Evolutionary conservation across 2,888 invertebrate species (phyloP).

Genomic region (Strigamia transsilvanica): DNA sequence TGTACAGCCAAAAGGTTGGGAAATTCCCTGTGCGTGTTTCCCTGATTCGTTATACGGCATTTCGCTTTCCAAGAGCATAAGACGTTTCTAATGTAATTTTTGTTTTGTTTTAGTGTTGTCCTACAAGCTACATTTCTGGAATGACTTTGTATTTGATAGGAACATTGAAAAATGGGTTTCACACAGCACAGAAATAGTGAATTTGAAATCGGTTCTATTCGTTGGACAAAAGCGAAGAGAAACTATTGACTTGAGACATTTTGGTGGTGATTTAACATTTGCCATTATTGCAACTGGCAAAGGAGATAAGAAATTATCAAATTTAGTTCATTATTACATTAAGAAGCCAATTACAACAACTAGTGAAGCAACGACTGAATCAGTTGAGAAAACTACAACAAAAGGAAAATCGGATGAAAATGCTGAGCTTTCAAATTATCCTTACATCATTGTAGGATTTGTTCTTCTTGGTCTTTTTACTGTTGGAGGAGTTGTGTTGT

Average conservation of each 20-base stretch:
- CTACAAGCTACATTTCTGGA: not conserved
- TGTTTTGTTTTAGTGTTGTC: not conserved
- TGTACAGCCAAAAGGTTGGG: too few relatives aligned
- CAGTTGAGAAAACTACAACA: not conserved
- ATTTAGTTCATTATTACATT: not conserved
- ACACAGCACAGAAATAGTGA: not conserved
- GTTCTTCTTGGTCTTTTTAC: not conserved
- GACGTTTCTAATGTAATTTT: too few relatives aligned
- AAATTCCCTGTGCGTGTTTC: too few relatives aligned
- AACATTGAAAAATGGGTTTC: not conserved
- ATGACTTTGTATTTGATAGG: not conserved
- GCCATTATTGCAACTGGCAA: not conserved
- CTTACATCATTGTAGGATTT: not conserved
- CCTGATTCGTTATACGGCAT: too few relatives aligned
- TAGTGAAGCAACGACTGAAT: not conserved
- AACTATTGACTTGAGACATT: not conserved
- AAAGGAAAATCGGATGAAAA: not conserved
- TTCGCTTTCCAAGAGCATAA: too few relatives aligned
- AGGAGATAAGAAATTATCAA: not conserved
- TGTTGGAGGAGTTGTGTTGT: not conserved
- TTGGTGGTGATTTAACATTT: constrained; percentile 4
- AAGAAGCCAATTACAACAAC: not conserved
- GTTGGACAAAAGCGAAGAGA: not conserved
- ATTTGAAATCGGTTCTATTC: not conserved
- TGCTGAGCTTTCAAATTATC: not conserved